Evolutionary conservation across 1,140 invertebrate genomes (phyloP).

Genomic region (Papilio machaon): DNA sequence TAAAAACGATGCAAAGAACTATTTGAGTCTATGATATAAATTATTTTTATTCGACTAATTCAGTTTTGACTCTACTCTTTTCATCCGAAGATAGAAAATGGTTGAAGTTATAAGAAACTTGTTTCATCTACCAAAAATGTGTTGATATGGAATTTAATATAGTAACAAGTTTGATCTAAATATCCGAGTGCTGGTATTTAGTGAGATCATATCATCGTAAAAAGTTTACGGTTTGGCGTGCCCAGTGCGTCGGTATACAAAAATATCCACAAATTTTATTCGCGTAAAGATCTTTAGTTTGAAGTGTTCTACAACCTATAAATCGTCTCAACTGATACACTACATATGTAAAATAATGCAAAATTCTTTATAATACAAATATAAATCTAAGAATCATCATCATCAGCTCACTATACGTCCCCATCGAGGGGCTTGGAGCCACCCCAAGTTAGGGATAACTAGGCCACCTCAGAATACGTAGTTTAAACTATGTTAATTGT

Average conservation of each 20-base stretch:
- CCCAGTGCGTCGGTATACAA: conserved; percentile 56
- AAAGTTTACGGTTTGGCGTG: conserved; percentile 62
- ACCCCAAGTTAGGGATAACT: no score
- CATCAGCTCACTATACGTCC: no score
- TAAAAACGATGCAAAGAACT: no score
- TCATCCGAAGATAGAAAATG: no score
- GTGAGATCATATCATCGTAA: conserved; percentile 59
- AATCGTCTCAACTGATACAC: neutral
- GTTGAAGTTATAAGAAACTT: no score
- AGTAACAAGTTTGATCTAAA: conserved; percentile 43
- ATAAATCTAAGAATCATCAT: no score
- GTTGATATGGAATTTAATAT: neutral
- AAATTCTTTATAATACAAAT: neutral
- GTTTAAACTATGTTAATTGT: no score
- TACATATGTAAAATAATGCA: neutral
- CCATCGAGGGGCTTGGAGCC: no score
- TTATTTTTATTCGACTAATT: no score
- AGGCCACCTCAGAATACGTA: no score
- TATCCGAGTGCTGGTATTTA: conserved; percentile 47
- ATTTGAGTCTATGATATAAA: no score
- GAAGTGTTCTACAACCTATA: conserved; percentile 4
- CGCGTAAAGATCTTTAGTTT: conserved; percentile 21
- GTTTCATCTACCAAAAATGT: neutral
- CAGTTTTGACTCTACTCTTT: no score
- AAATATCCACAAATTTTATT: conserved; percentile 56